These are phyloP conservation scores for Drosophila picticornis DNA, from an alignment of 2,888 invertebrate species.

Conservation along the genomic window DNA sequence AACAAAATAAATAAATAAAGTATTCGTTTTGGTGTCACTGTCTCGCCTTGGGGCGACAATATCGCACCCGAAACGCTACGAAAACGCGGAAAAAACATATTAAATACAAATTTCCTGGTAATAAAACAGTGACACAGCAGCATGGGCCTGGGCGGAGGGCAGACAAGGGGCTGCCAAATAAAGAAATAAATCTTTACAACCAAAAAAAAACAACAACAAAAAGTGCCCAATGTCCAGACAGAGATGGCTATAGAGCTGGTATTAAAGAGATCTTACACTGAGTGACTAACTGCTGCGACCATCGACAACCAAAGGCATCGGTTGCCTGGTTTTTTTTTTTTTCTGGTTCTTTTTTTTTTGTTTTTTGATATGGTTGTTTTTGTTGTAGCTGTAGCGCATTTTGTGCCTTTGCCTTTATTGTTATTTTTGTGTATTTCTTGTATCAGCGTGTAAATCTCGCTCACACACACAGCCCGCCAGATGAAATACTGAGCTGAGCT, in stretches of 20 bases:
- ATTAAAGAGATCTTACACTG: slow-evolving; percentile 43
- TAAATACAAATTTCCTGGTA: slow-evolving; percentile 79
- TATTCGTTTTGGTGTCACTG: slow-evolving; percentile 25
- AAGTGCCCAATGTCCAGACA: slow-evolving; percentile 18
- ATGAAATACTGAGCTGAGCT: slow-evolving; percentile 65
- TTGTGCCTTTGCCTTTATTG: slow-evolving; percentile 53
- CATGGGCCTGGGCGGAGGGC: slow-evolving; percentile 1
- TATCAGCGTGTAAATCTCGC: slow-evolving; percentile 78
- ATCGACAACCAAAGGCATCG: slow-evolving; percentile 53
- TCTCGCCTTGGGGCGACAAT: slow-evolving; percentile 25
- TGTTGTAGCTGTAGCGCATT: slow-evolving; percentile 28
- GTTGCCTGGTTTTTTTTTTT: slow-evolving; percentile 16
- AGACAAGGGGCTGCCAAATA: slow-evolving; percentile 57
- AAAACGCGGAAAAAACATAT: slow-evolving; percentile 77
- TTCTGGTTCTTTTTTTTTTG: slow-evolving; percentile 15
- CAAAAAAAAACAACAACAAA: slow-evolving; percentile 9
- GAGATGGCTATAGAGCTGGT: slow-evolving; percentile 25
- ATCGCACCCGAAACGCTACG: slow-evolving; percentile 46
- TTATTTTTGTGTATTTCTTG: slow-evolving; percentile 71
- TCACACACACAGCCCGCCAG: slow-evolving; percentile 43
- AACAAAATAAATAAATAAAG: neutral
- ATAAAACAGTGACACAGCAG: slow-evolving; percentile 61
- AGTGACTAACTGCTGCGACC: slow-evolving; percentile 68
- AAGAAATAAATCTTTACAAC: slow-evolving; percentile 75
- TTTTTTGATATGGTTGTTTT: slow-evolving; percentile 17